Evolutionary conservation across 2,113 vertebrate genomes (phyloP), one percentile per base, ranked within the genome.

Genomic region (Nematolebias whitei): DNA sequence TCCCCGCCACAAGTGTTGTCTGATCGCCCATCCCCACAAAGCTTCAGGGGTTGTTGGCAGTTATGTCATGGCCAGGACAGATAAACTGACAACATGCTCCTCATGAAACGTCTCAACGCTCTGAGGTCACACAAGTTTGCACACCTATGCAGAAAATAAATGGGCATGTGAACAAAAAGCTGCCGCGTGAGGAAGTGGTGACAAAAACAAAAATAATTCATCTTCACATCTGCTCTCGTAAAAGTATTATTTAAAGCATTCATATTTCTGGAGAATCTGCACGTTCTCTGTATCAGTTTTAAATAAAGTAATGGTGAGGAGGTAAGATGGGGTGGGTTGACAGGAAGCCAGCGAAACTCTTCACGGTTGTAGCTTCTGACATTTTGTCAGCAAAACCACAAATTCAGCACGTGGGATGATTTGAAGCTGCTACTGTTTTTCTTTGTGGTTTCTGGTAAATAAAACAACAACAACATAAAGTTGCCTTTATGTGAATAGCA

Each of bases 271-370:
- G 39, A 40, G 38, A 24, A n/a, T 14, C 16, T 53, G 4, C 16
- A 48, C 23, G 4, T 18, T 26, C 2, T 15, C 11, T 19, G 5
- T 45, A 18, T 51, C 20, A n/a, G n/a, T n/a, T n/a, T n/a, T n/a
- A n/a, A n/a, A n/a, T n/a, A 62, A 56, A 32, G 2, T 20, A 22
- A 41, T 38, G 41, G 41, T 54, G 63, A 41, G 62, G 39, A 44
- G 57, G 53, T 49, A 52, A 83, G 54, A 60, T 79, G 60, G 15
- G 57, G 71, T 19, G 19, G 35, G 26, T 70, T 79, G 72, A 72
- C 79, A 68, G 64, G 41, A 69, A 63, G 79, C 72, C 63, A 5
- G 0, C 54, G 71, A 68, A 81, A 70, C 47, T 15, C 13, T 16
- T 13, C 2, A 12, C 20, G 61, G 23, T 8, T 41, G 41, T 41